phyloP scores from a whole-genome alignment of 1,140 invertebrate genomes.

The Zaprionus africanus region DNA sequence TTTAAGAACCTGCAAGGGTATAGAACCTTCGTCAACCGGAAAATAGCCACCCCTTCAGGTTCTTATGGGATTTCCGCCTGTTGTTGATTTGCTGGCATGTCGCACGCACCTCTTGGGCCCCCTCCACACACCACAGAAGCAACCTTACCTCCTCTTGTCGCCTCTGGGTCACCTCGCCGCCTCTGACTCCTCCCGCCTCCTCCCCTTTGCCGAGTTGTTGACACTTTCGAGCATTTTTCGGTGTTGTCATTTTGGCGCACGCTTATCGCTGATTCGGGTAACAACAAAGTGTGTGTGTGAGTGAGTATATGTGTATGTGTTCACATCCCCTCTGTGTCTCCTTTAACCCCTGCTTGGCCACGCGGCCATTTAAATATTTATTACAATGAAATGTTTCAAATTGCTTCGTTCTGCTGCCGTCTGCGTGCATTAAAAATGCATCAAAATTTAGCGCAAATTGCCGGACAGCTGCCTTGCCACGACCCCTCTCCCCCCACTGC shows the following conservation, averaged over 20 bases:
- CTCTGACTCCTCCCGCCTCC: background rate
- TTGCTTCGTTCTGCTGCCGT: conserved; percentile 21
- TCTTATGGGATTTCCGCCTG: conserved; percentile 24
- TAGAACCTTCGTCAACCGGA: too few species aligned
- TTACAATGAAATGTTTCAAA: conserved; percentile 47
- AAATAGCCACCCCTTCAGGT: too few species aligned
- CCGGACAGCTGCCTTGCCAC: background rate
- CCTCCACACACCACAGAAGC: background rate
- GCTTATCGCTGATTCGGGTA: conserved; percentile 58
- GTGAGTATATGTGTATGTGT: background rate
- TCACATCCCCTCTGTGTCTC: background rate
- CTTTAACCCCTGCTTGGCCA: background rate
- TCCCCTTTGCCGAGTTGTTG: conserved; percentile 43
- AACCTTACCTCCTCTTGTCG: background rate
- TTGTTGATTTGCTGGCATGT: conserved; percentile 47
- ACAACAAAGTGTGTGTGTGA: background rate
- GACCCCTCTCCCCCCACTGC: background rate
- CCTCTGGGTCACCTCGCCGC: background rate
- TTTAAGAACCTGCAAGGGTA: too few species aligned
- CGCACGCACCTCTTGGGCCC: background rate
- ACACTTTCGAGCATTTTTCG: conserved; percentile 54
- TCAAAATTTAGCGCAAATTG: conserved; percentile 32
- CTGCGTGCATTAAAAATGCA: conserved; percentile 38
- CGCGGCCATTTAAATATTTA: conserved; percentile 48
- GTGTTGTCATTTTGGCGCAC: conserved; percentile 50